A percentile compares a stretch with the other conserved stretches of the same genome.
Conservation (phyloP, 2,888 invertebrate species). For the Agonum fuliginosum region DNA sequence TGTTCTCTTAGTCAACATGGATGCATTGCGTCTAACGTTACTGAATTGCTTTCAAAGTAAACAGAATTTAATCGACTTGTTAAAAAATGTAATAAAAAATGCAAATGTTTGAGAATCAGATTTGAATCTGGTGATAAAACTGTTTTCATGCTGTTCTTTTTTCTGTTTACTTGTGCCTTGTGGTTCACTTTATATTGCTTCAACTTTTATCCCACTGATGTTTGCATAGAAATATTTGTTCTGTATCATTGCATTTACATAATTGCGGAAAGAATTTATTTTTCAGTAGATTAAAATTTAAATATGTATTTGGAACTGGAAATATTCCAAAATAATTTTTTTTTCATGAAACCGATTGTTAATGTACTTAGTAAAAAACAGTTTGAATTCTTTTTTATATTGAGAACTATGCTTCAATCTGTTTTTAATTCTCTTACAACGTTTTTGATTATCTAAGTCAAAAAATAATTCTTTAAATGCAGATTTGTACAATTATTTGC, state of each 20-base stretch:
- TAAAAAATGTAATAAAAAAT: conserved; percentile 39
- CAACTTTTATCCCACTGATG: conserved; percentile 13
- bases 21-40: no score
- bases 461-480: no score
- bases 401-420: no score
- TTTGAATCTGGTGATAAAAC: conserved; percentile 36
- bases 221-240: conserved; percentile 34
- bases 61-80: conserved; percentile 25
- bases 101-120: conserved; percentile 33
- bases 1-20: no score
- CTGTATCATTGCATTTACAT: conserved; percentile 23
- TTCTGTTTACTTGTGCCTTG: conserved; percentile 11
- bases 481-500: no score
- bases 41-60: not conserved
- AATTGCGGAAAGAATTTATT: not conserved
- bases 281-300: not conserved
- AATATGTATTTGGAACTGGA: no score
- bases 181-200: conserved; percentile 27
- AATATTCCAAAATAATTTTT: no score
- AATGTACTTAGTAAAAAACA: no score
- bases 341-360: no score
- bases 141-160: conserved; percentile 27
- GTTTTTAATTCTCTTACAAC: no score
- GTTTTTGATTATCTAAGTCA: no score
- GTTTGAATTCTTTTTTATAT: no score